Evolutionary conservation across 1,140 invertebrate species (phyloP), one percentile per base, ranked within the genome.

Genomic region (Drosophila neocordata): DNA sequence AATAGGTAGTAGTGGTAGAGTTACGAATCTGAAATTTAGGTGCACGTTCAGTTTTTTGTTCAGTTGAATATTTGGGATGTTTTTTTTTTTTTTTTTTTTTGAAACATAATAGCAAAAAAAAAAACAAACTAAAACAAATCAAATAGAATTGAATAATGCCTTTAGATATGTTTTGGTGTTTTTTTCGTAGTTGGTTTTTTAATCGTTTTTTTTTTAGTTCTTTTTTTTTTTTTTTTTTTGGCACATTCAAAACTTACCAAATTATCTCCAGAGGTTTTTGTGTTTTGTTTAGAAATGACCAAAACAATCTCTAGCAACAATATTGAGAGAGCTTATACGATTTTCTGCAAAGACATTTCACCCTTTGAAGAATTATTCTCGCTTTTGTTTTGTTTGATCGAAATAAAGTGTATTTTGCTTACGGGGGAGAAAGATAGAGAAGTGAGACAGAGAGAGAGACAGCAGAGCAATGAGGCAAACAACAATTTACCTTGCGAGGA

Each of bases 241-340:
- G 89, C 82, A 85, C 89, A 90, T 90, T 83, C 81, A 90, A 88
- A 89, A 90, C 89, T 90, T 90, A 90, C 89, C 89, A 90, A 90
- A 90, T 81, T 79, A 79, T 89, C 81, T 90, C 89, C 89, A 88
- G 89, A 81, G 89, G 89, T 90, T 87, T 83, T 83, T 83, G 78
- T 87, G 31, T 56, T 56, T 90, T 90, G 89, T 56, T 56, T 90
- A 87, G 89, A 84, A 87, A 90, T 90, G 84, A 90, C 89, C 89
- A 90, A 90, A 90, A 90, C 89, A 90, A 90, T 90, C 89, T 87
- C 89, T 90, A 90, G 89, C 89, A 90, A 88, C 89, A 90, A 90
- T 90, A 90, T 81, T 90, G 89, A 20, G 37, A 38, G 41, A 89
- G 89, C 79, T 90, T 90, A 87, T 80, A 87, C 84, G 89, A 77